A percentile compares a stretch with the other conserved stretches of the same genome.
These are phyloP conservation scores for Andrena minutula DNA, from an alignment of 2,888 invertebrate species.

Conservation along the genomic window DNA sequence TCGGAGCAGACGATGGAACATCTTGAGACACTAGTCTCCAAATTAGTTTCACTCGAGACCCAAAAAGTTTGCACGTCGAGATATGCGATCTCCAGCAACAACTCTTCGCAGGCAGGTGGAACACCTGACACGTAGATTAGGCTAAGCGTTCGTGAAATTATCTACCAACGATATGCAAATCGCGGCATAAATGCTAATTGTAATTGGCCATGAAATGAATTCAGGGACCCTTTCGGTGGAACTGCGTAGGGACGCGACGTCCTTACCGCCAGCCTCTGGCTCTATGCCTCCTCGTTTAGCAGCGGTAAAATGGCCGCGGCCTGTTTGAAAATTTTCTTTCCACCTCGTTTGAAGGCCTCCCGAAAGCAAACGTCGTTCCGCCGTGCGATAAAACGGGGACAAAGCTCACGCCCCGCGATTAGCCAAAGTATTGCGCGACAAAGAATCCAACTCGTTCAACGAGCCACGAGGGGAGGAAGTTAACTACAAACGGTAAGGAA, in stretches of 20 bases:
- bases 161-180: slow-evolving; percentile 76
- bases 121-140: slow-evolving; percentile 73
- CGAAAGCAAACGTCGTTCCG: slow-evolving; percentile 35
- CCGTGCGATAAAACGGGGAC: slow-evolving; percentile 44
- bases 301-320: slow-evolving; percentile 30
- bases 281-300: slow-evolving; percentile 52
- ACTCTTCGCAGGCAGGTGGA: slow-evolving; percentile 53
- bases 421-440: slow-evolving; percentile 25
- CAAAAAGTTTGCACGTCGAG: slow-evolving; percentile 50
- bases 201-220: slow-evolving; percentile 77
- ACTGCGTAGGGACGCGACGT: slow-evolving; percentile 57
- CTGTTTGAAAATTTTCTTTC: slow-evolving; percentile 58
- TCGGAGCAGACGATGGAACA: background rate
- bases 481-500: slow-evolving; percentile 16
- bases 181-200: slow-evolving; percentile 76
- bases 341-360: slow-evolving; percentile 26
- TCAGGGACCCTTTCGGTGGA: slow-evolving; percentile 59
- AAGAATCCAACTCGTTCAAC: slow-evolving; percentile 16
- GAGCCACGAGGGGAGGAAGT: background rate
- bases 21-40: background rate
- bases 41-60: slow-evolving; percentile 32
- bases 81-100: slow-evolving; percentile 58
- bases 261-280: slow-evolving; percentile 60
- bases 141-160: slow-evolving; percentile 71
- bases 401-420: slow-evolving; percentile 30